A percentile compares a stretch with the other conserved stretches of the same genome.
Evolutionary conservation across 1,140 invertebrate genomes (phyloP).

Genomic region (Cyclargus thomasi): DNA sequence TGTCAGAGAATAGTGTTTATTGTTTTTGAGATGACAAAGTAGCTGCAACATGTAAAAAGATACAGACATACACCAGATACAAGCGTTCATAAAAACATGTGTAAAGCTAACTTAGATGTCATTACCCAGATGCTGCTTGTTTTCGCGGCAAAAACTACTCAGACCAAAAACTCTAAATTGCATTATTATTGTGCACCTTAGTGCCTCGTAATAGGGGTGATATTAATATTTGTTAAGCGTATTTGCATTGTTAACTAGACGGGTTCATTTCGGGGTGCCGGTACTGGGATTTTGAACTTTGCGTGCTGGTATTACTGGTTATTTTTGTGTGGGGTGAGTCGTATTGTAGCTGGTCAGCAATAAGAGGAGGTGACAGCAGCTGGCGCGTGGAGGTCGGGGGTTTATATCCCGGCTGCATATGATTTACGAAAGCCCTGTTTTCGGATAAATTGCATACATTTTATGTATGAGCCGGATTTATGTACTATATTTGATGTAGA

Average conservation of each 20-base stretch:
- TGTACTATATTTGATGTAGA: too few species aligned
- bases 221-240: slow-evolving; percentile 25
- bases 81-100: not conserved
- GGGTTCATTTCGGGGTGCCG: slow-evolving; percentile 47
- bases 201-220: not conserved
- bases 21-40: too few species aligned
- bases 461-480: too few species aligned
- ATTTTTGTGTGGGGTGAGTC: slow-evolving; percentile 35
- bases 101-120: not conserved
- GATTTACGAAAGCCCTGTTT: slow-evolving; percentile 39
- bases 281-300: slow-evolving; percentile 22
- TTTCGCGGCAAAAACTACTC: not conserved
- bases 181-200: slow-evolving; percentile 43
- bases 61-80: not conserved
- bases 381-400: not conserved
- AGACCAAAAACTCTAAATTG: slow-evolving; percentile 27
- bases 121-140: not conserved
- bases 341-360: slow-evolving; percentile 52
- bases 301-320: slow-evolving; percentile 27
- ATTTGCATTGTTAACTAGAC: slow-evolving; percentile 57
- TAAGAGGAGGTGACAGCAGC: slow-evolving; percentile 61
- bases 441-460: not conserved
- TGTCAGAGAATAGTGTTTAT: too few species aligned
- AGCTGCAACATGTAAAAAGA: not conserved
- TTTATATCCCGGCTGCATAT: slow-evolving; percentile 34